Evolutionary conservation across 2,113 vertebrate genomes (phyloP).

Genomic region (Phrynosoma blainvillii): DNA sequence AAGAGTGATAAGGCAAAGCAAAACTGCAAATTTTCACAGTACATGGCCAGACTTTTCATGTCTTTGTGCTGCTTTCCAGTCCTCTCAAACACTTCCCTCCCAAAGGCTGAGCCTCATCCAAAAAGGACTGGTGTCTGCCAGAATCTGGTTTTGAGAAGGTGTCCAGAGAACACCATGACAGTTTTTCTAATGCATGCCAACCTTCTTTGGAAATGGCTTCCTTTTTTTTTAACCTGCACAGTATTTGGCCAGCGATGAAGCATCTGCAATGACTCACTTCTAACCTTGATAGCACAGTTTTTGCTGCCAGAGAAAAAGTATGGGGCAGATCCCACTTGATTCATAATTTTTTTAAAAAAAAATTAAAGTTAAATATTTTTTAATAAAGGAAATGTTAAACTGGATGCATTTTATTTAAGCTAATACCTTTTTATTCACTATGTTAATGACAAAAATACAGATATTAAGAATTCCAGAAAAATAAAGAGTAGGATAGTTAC

Average conservation of each 20-base stretch:
- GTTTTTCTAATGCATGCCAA: neutral
- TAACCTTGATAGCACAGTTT: neutral
- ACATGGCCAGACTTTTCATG: neutral
- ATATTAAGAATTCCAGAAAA: no score
- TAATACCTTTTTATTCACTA: no score
- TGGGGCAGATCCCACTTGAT: neutral
- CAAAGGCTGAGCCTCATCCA: neutral
- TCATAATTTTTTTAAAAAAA: neutral
- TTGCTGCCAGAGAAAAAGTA: no score
- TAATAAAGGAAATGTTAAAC: no score
- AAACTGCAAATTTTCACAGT: neutral
- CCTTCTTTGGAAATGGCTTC: neutral
- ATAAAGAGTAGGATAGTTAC: no score
- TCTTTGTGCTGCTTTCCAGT: neutral
- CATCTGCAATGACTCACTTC: neutral
- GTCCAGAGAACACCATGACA: neutral
- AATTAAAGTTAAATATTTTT: no score
- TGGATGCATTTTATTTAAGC: no score
- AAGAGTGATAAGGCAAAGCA: neutral
- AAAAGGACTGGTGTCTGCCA: neutral
- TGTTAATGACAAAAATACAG: no score
- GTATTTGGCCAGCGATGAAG: neutral
- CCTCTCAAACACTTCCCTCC: conserved; percentile 1
- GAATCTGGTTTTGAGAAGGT: neutral
- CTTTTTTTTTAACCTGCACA: neutral